phyloP scores from a whole-genome alignment of 2,888 invertebrate species.

The Tetheella fluctuosa region DNA sequence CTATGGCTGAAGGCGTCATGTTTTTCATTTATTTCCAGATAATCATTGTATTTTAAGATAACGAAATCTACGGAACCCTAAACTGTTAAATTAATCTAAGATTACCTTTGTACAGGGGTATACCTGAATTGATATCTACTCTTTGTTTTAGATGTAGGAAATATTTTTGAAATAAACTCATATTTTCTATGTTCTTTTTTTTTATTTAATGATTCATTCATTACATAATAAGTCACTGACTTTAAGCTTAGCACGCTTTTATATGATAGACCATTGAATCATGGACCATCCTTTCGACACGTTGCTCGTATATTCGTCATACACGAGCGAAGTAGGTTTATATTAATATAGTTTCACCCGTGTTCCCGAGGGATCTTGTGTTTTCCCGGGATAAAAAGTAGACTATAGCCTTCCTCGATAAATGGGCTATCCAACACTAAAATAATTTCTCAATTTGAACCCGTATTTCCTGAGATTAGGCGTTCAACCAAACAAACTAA shows the following conservation, averaged over 20 bases:
- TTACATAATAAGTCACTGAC: not conserved
- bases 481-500: too few relatives aligned
- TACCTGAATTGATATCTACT: constrained; percentile 4
- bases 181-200: not conserved
- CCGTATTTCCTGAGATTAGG: too few relatives aligned
- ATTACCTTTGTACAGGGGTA: constrained; percentile 2
- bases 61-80: not conserved
- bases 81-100: not conserved
- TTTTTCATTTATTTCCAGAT: not conserved
- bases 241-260: too few relatives aligned
- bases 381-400: too few relatives aligned
- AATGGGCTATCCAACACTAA: too few relatives aligned
- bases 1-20: not conserved
- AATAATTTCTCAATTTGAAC: too few relatives aligned
- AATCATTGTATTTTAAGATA: not conserved
- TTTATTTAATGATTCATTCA: not conserved
- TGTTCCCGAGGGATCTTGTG: too few relatives aligned
- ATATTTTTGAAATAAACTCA: not conserved
- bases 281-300: too few relatives aligned
- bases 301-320: not conserved
- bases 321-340: constrained; percentile 13
- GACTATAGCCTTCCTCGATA: too few relatives aligned
- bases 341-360: too few relatives aligned
- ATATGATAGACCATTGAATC: too few relatives aligned
- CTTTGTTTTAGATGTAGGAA: constrained; percentile 16